Base-by-base conservation (phyloP, 2,113 vertebrate species). In the Aleadryas rufinucha region DNA sequence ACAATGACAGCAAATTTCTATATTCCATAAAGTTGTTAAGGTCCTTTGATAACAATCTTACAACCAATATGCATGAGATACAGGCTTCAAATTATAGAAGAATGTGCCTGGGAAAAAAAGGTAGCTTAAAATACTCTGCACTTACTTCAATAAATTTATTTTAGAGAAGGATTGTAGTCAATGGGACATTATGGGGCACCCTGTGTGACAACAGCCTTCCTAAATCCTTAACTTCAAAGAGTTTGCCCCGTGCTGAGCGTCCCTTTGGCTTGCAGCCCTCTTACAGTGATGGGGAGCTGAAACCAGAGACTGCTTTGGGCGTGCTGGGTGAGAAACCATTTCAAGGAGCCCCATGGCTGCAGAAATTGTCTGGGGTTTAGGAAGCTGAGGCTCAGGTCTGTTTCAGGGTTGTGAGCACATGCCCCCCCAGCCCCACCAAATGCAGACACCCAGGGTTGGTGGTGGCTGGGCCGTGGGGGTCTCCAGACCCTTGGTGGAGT, bases 231-330 rank as follows among this genome's bases (percentile, higher is more conserved):
- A 5, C 13, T 70, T 26, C 39, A 61, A 49, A 59, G 47, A 59
- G 19, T 47, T 72, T 80, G 12, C 13, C 33, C 15, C 4, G 3
- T 7, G 17, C 14, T 2, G 3, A 19, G 24, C 1, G 0, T 31
- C 20, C 23, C 18, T 37, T 57, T 65, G 84, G 19, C 33, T 45
- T 71, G 10, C 47, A 59, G 35, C 44, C 16, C 27, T 50, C 56
- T 65, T 39, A 15, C 26, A 28, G 23, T 19, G 49, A 39, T 3
- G 19, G 57, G 41, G 54, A 89, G 33, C 14, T 45, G 59, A 78
- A 81, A 74, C 14, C 3, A 2, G 64, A 45, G 54, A 69, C 14
- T 22, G 27, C 41, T 33, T 5, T 39, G 54, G 59, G 12, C 17
- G 3, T 20, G 39, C 35, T 71, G 37, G 31, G 5, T 28, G 8